phyloP scores from a whole-genome alignment of 2,797 vertebrate species.

The Carcharodon carcharias region DNA sequence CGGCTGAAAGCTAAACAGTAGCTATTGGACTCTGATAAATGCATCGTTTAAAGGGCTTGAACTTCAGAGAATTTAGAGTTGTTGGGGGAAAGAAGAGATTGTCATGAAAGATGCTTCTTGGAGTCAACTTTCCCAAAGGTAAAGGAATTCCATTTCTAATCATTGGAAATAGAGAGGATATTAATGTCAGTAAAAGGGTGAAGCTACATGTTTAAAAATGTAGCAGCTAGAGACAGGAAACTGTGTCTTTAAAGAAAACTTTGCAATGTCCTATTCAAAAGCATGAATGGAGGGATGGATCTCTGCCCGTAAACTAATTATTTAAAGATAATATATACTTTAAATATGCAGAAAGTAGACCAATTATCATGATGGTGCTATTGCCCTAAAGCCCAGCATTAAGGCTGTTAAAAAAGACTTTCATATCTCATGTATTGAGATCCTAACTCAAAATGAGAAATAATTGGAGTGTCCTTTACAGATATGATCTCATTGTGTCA shows the following conservation, averaged over 20 bases:
- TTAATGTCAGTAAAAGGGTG: background rate
- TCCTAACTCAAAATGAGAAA: background rate
- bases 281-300: background rate
- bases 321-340: background rate
- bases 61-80: background rate
- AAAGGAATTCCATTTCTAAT: too few relatives aligned
- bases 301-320: background rate
- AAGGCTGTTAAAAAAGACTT: background rate
- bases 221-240: background rate
- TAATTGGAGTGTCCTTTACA: background rate
- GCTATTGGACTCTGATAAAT: background rate
- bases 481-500: background rate
- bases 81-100: background rate
- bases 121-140: background rate
- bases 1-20: background rate
- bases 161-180: background rate
- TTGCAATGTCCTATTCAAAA: background rate
- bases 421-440: background rate
- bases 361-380: background rate
- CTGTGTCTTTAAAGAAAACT: too few relatives aligned
- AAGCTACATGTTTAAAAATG: background rate
- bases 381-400: background rate
- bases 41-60: background rate
- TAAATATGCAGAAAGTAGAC: background rate
- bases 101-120: background rate